Evolutionary conservation across 2,797 vertebrate genomes (phyloP).

Genomic region (Hephaestus fuliginosus): DNA sequence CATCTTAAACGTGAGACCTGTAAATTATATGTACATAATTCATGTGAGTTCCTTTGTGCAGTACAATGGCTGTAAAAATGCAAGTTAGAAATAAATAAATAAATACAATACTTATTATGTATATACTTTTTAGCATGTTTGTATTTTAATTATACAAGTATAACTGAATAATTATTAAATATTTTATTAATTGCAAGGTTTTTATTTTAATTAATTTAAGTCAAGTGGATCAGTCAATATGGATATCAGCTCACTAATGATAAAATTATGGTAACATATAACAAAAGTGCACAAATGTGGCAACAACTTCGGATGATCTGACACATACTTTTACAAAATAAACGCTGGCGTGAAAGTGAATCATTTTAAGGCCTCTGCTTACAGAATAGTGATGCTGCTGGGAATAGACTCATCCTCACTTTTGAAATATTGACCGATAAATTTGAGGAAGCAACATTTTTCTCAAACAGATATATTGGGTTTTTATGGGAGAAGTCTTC

Average conservation of each 20-base stretch:
- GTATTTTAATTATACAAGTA: background rate
- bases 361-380: constrained; percentile 33
- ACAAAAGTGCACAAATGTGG: background rate
- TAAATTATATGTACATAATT: too few relatives aligned
- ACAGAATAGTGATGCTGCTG: constrained; percentile 32
- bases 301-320: background rate
- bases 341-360: constrained; percentile 15
- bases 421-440: constrained; percentile 70
- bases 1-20: too few relatives aligned
- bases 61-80: too few relatives aligned
- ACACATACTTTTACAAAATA: constrained; percentile 26
- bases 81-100: too few relatives aligned
- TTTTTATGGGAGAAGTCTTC: constrained; percentile 64
- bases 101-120: background rate
- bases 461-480: constrained; percentile 69
- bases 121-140: background rate
- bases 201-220: background rate
- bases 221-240: background rate
- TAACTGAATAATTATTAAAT: background rate
- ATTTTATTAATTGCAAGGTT: background rate
- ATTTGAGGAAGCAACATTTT: constrained; percentile 66
- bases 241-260: background rate
- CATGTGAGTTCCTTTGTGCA: too few relatives aligned
- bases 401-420: constrained; percentile 46
- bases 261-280: background rate